Conservation (phyloP, 2,888 invertebrate species). For the Eubasilissa splendida region DNA sequence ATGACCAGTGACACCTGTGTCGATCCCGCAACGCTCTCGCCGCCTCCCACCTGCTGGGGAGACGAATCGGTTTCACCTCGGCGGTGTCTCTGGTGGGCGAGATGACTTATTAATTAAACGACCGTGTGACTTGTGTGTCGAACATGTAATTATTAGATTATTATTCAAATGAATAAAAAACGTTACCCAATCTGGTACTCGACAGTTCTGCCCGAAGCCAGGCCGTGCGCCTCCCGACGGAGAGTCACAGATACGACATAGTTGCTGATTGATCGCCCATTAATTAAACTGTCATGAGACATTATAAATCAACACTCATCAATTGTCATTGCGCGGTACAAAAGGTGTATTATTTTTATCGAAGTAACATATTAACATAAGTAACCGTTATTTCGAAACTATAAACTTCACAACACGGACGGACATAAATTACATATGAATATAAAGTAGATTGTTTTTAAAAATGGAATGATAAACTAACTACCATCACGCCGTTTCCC, state of each 20-base stretch:
- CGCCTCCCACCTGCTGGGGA: too few species aligned
- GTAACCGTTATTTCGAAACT: neutral
- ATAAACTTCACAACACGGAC: too few species aligned
- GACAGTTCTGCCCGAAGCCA: neutral
- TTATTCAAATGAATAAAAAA: neutral
- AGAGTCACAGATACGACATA: neutral
- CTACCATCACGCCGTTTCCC: too few species aligned
- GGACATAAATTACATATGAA: too few species aligned
- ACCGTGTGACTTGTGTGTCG: neutral
- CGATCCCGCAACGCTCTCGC: too few species aligned
- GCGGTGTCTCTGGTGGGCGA: neutral
- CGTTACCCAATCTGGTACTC: neutral
- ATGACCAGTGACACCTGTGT: too few species aligned
- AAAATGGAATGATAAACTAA: too few species aligned
- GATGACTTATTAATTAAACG: neutral
- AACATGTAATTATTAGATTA: neutral
- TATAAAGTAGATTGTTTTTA: too few species aligned
- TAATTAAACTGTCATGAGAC: neutral
- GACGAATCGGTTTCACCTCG: too few species aligned
- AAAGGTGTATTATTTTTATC: neutral
- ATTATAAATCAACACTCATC: slow-evolving; percentile 1
- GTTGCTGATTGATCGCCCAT: neutral
- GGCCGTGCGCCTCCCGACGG: too few species aligned
- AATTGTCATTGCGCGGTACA: neutral
- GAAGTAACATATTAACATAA: neutral